Percentiles rank a stretch among this genome's conserved stretches.
These are phyloP conservation scores for Drosophila ercepeae DNA, from an alignment of 1,140 invertebrate species.

Conservation along the genomic window DNA sequence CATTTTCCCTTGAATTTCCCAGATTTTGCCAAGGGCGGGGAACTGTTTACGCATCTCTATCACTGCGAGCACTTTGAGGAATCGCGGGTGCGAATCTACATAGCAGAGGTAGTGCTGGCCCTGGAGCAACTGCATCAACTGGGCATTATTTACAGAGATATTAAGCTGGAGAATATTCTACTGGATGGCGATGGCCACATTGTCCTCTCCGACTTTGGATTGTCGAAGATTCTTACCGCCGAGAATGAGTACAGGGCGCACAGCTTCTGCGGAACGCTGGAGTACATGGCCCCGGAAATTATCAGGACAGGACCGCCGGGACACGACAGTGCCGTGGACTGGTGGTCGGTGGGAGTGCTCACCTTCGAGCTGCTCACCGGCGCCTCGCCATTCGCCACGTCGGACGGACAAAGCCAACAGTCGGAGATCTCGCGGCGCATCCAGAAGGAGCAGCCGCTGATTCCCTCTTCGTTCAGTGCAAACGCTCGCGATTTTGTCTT, in stretches of 20 bases:
- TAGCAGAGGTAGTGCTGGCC: slow-evolving; percentile 96
- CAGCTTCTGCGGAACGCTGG: slow-evolving; percentile 99
- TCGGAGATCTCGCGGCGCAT: slow-evolving; percentile 97
- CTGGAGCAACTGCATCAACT: slow-evolving; percentile 96
- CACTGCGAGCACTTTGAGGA: slow-evolving; percentile 94
- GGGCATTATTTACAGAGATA: slow-evolving; percentile 97
- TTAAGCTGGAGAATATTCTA: slow-evolving; percentile 97
- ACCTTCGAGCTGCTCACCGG: slow-evolving; percentile 98
- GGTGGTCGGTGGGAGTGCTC: slow-evolving; percentile 99
- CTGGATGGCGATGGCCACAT: slow-evolving; percentile 95
- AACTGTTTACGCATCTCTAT: slow-evolving; percentile 96
- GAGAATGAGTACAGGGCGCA: slow-evolving; percentile 89
- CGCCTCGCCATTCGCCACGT: slow-evolving; percentile 98
- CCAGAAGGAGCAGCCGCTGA: slow-evolving; percentile 92
- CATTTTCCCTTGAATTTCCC: slow-evolving; percentile 83
- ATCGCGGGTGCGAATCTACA: slow-evolving; percentile 93
- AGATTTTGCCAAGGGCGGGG: slow-evolving; percentile 97
- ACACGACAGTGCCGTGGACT: slow-evolving; percentile 97
- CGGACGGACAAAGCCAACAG: slow-evolving; percentile 95
- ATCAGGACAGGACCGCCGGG: slow-evolving; percentile 92
- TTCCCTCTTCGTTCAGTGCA: slow-evolving; percentile 88
- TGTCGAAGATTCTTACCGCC: slow-evolving; percentile 91
- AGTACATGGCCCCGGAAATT: slow-evolving; percentile 98
- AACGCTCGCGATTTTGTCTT: slow-evolving; percentile 87
- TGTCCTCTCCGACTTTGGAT: slow-evolving; percentile 95